Conservation (phyloP, 23 tunicate genomes). For the Halocynthia aurantium region DNA sequence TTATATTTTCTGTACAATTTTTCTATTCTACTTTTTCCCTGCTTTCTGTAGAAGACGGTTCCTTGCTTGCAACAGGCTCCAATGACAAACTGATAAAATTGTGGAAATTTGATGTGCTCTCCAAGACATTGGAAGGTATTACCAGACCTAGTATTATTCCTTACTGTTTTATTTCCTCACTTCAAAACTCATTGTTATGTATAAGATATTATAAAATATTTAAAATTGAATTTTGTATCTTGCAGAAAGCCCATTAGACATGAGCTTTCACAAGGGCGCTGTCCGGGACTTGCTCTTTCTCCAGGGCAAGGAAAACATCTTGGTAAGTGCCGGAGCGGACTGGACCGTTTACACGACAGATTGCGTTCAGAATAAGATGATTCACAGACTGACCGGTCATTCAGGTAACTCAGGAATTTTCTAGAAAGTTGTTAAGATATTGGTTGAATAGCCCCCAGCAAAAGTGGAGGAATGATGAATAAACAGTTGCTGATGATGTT, state of each 20-base stretch:
- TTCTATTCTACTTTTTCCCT: neutral
- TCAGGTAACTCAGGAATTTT: conserved; percentile 48
- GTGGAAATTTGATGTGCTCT: conserved; percentile 21
- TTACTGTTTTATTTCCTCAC: too few relatives aligned
- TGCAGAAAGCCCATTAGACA: conserved; percentile 23
- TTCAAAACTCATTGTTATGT: neutral
- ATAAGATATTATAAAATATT: neutral
- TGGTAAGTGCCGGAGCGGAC: conserved; percentile 72
- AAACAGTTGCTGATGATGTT: neutral
- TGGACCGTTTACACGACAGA: conserved; percentile 55
- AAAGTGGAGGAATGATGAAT: neutral
- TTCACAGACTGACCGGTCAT: conserved; percentile 70
- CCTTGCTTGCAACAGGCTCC: conserved; percentile 52
- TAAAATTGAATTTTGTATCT: neutral
- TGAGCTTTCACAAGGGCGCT: conserved; percentile 37
- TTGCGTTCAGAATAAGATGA: conserved; percentile 41
- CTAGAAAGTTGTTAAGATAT: neutral
- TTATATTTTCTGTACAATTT: neutral
- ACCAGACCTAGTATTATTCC: neutral
- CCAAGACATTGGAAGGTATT: conserved; percentile 15
- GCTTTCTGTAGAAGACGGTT: conserved; percentile 23
- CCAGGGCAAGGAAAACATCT: conserved; percentile 25
- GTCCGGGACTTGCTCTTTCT: conserved; percentile 53
- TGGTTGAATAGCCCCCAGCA: neutral
- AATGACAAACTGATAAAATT: conserved; percentile 59